A percentile compares a stretch with the other conserved stretches of the same genome.
These are phyloP conservation scores for Onychomys leucogaster DNA, from an alignment of 2,797 vertebrate species.

Conservation along the genomic window DNA sequence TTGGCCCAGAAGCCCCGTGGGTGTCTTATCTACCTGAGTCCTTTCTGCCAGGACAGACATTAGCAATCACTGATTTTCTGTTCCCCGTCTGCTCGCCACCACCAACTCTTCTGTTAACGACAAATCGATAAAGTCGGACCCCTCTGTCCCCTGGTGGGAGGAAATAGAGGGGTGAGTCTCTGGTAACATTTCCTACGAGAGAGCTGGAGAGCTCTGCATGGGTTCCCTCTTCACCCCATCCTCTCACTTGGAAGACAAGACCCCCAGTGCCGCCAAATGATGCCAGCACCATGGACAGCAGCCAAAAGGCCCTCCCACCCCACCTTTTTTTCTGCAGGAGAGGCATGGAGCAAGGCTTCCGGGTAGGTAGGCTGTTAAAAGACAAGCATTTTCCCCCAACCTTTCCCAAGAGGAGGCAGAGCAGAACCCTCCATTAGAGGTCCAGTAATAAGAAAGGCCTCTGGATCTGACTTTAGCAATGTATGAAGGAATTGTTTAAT, in stretches of 20 bases:
- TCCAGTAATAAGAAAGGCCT: slow-evolving; percentile 69
- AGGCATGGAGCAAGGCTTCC: not conserved
- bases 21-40: not conserved
- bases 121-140: slow-evolving; percentile 8
- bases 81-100: slow-evolving; percentile 10
- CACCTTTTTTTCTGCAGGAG: not conserved
- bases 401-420: not conserved
- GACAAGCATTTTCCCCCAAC: slow-evolving; percentile 52
- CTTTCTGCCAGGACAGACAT: not conserved
- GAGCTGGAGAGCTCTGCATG: not conserved
- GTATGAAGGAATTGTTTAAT: slow-evolving; percentile 77
- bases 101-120: slow-evolving; percentile 43
- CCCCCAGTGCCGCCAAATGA: not conserved
- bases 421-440: slow-evolving; percentile 40
- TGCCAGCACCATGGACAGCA: slow-evolving; percentile 83
- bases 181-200: slow-evolving; percentile 25
- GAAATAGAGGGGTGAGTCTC: not conserved
- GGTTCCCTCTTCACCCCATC: not conserved
- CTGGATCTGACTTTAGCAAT: slow-evolving; percentile 65
- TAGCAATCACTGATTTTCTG: slow-evolving; percentile 35
- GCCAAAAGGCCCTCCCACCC: not conserved
- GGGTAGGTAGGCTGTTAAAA: not conserved
- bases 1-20: slow-evolving; percentile 18
- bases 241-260: slow-evolving; percentile 18
- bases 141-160: not conserved